A percentile compares a stretch with the other conserved stretches of the same genome.
phyloP scores from a whole-genome alignment of 2,797 vertebrate genomes.

The Ceryle rudis region DNA sequence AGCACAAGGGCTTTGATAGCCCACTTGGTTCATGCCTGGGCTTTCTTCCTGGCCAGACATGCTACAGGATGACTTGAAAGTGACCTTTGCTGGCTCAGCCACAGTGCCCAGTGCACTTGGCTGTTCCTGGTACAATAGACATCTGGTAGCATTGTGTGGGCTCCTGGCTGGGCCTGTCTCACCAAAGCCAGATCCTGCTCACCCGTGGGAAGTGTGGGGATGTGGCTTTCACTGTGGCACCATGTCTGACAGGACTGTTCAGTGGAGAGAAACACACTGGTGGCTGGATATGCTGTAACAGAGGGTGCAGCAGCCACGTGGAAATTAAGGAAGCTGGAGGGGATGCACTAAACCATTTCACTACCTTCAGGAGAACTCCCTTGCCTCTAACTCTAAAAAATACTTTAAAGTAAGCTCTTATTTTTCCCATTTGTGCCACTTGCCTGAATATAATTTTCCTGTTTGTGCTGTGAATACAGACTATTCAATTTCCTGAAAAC shows the following conservation, averaged over 20 bases:
- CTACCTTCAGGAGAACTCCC: background rate
- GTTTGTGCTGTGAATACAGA: slow-evolving; percentile 3
- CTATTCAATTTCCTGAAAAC: background rate
- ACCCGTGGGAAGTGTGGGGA: rapidly evolving
- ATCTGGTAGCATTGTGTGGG: rapidly evolving
- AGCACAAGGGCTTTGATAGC: background rate
- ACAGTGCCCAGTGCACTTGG: rapidly evolving
- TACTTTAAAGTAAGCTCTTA: background rate
- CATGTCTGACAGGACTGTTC: rapidly evolving
- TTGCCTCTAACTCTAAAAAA: background rate
- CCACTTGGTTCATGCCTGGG: background rate
- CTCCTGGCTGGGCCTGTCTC: rapidly evolving
- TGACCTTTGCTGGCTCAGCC: background rate
- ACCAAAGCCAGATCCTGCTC: rapidly evolving
- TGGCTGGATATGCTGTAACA: background rate
- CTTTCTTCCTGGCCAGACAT: rapidly evolving
- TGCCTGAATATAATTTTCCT: background rate
- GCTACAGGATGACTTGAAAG: background rate
- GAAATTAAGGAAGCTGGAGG: background rate
- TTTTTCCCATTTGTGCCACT: background rate
- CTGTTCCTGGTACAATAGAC: background rate
- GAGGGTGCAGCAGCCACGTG: background rate
- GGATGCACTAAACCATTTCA: background rate
- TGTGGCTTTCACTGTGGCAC: rapidly evolving
- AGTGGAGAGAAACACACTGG: background rate